Conservation (phyloP, 2,888 invertebrate species). For the Lasioglossum malachurum region DNA sequence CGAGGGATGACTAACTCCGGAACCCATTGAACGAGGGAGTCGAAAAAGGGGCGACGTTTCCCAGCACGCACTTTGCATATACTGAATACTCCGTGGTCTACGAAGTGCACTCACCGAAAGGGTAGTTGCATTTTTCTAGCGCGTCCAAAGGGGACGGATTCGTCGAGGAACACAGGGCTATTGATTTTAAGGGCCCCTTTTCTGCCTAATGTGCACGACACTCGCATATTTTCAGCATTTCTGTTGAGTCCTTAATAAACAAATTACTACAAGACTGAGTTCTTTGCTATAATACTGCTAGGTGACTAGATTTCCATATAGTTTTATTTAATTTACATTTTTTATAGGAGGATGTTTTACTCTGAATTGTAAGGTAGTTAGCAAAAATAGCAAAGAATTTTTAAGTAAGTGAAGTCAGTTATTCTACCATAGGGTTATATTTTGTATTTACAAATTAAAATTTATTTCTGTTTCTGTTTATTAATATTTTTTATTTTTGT, state of each 20-base stretch:
- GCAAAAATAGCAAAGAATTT: neutral
- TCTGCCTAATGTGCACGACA: constrained; percentile 47
- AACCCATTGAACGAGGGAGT: constrained; percentile 46
- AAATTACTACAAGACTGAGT: neutral
- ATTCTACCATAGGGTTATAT: too few species aligned
- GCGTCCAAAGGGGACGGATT: constrained; percentile 47
- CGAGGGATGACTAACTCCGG: constrained; percentile 60
- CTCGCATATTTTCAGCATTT: neutral
- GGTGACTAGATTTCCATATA: too few species aligned
- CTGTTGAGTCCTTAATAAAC: neutral
- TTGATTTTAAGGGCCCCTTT: constrained; percentile 76
- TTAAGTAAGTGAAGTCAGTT: too few species aligned
- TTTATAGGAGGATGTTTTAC: too few species aligned
- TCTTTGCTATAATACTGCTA: too few species aligned
- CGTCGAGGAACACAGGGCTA: constrained; percentile 61
- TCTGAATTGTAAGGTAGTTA: neutral
- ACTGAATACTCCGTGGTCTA: constrained; percentile 70
- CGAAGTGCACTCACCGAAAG: constrained; percentile 74
- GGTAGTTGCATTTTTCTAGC: constrained; percentile 73
- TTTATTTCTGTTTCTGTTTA: neutral
- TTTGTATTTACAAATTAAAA: neutral
- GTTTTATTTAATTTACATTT: too few species aligned
- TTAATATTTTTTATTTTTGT: neutral
- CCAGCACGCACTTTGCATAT: constrained; percentile 68
- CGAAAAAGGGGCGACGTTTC: constrained; percentile 46